Evolutionary conservation across 2,797 vertebrate species (phyloP), one percentile per base, ranked within the genome.

Genomic region (Heteromormyrus szaboi): DNA sequence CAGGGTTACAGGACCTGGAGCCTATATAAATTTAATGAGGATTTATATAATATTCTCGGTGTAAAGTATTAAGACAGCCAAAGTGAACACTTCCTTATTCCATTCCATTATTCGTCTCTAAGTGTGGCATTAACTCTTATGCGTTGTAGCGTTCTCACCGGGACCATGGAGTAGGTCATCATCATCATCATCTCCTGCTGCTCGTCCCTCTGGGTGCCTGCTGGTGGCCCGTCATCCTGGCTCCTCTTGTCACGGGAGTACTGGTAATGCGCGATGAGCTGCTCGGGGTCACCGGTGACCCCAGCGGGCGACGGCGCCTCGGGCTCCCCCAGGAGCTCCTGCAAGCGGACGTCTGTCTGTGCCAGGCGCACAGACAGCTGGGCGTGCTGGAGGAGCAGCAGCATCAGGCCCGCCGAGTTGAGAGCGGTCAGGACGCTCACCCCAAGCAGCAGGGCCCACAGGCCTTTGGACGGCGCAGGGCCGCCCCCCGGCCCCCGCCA

Each of bases 111-210:
- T 59, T n/a, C 1, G 9, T 68, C 22, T 68, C 62, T 29, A 33
- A 29, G 62, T 68, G 11, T 68, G 29, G 54, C 9, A 68, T 33
- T 68, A 29, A 68, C 9, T 12, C 62, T 68, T 68, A 3, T 76
- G n/a, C 19, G 22, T 9, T 14, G 29, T 50, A 29, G 22, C 1
- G 29, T 44, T 91, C 97, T 96, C 96, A 99, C 98, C 96, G 98
- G 98, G 88, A 99, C 97, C 97, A 98, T 96, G 93, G 98, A 98
- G 96, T 98, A 99, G n/a, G 97, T 98, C 96, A 99, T 96, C 97
- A 99, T 93, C 97, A 96, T 96, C 93, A 99, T 94, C 97, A 97
- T 95, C 90, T 98, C 97, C 0, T 97, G 96, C 88, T 94, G 93
- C 0, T 95, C 95, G 0, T 94, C 92, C 89, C 95, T 92, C 91